These are phyloP conservation scores for Dryobotodes eremita DNA, from an alignment of 2,888 invertebrate genomes.

Conservation along the genomic window DNA sequence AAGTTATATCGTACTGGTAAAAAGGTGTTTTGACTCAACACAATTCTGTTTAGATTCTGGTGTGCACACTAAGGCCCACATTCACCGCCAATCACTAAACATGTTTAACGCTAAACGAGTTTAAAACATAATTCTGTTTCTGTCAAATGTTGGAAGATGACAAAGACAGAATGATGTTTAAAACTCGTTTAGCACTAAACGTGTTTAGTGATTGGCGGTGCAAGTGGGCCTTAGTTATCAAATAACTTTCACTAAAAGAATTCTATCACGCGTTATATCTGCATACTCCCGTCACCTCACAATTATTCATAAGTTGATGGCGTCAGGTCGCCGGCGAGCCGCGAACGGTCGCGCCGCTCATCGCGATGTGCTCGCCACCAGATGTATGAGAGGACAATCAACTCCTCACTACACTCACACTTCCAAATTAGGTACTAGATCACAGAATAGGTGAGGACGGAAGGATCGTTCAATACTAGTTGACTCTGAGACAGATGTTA, in stretches of 20 bases:
- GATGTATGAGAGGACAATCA: constrained; percentile 12
- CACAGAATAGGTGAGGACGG: neutral
- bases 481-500: no score
- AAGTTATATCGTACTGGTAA: neutral
- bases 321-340: constrained; percentile 47
- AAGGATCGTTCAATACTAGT: neutral
- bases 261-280: constrained; percentile 23
- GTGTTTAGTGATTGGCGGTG: no score
- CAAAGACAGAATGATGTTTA: no score
- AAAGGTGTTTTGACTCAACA: neutral
- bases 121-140: no score
- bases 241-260: constrained; percentile 8
- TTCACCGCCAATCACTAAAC: no score
- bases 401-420: constrained; percentile 8
- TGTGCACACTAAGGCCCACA: no score
- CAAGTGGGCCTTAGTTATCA: neutral
- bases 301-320: constrained; percentile 47
- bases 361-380: constrained; percentile 31
- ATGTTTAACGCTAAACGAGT: no score
- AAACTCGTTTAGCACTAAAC: no score
- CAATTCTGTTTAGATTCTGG: neutral
- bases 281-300: constrained; percentile 30
- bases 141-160: no score
- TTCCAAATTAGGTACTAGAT: neutral
- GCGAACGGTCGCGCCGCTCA: constrained; percentile 17